phyloP scores from a whole-genome alignment of 2,113 vertebrate genomes.

The Mellivora capensis region DNA sequence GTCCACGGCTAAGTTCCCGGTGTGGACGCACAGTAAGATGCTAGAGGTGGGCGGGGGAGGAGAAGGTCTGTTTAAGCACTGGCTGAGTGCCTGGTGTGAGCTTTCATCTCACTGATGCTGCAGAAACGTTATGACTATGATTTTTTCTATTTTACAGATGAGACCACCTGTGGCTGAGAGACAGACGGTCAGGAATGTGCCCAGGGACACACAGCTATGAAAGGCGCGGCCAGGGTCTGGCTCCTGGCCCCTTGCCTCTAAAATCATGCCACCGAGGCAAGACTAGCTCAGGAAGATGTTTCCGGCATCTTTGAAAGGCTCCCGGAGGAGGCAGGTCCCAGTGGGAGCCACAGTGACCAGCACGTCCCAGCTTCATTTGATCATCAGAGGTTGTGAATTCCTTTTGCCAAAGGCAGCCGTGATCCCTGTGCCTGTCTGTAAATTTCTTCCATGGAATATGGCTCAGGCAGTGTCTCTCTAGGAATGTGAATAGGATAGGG shows the following conservation, averaged over 20 bases:
- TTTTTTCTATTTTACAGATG: background rate
- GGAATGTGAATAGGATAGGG: background rate
- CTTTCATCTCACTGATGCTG: background rate
- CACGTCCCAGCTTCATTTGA: background rate
- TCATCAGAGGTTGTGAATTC: background rate
- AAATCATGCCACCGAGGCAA: background rate
- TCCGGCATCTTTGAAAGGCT: background rate
- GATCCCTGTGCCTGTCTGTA: background rate
- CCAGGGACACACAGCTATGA: background rate
- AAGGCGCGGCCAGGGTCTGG: background rate
- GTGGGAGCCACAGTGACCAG: background rate
- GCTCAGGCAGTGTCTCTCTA: background rate
- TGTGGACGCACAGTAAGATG: fast-evolving
- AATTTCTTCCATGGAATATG: background rate
- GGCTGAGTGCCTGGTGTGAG: background rate
- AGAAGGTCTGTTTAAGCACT: background rate
- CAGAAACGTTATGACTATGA: too few relatives aligned
- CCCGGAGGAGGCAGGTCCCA: background rate
- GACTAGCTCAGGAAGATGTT: background rate
- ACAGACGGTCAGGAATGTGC: background rate
- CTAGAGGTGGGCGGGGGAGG: fast-evolving
- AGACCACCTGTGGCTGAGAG: background rate
- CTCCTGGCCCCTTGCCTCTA: background rate
- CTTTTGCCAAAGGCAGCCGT: background rate
- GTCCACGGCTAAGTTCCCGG: fast-evolving